A percentile compares a stretch with the other conserved stretches of the same genome.
These are phyloP conservation scores for Aethina tumida DNA, from an alignment of 1,140 invertebrate species.

Conservation along the genomic window DNA sequence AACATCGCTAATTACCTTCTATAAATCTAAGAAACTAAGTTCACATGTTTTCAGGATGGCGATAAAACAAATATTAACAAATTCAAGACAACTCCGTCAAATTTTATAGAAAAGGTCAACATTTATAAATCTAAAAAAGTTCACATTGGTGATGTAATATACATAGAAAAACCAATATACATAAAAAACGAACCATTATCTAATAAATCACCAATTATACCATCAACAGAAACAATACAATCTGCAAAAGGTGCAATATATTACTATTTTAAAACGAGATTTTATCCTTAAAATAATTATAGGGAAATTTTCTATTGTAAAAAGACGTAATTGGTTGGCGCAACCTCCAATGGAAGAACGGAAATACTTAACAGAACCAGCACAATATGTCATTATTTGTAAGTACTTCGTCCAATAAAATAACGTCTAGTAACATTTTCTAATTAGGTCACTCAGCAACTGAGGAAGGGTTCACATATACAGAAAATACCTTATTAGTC, in stretches of 20 bases:
- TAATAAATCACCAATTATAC: too few relatives aligned
- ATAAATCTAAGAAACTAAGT: too few relatives aligned
- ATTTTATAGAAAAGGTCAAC: conserved; percentile 31
- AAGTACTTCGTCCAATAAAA: conserved; percentile 8
- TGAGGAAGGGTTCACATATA: conserved; percentile 35
- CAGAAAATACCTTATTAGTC: conserved; percentile 36
- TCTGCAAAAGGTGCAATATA: too few relatives aligned
- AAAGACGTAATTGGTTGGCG: conserved; percentile 23
- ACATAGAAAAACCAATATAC: conserved; percentile 38
- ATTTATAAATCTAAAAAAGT: conserved; percentile 36
- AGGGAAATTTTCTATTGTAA: conserved; percentile 16
- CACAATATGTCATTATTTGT: conserved; percentile 29
- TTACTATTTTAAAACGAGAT: too few relatives aligned
- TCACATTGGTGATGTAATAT: conserved; percentile 37
- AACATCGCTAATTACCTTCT: too few relatives aligned
- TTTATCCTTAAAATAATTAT: too few relatives aligned
- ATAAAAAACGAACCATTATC: too few relatives aligned
- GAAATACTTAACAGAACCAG: conserved; percentile 18
- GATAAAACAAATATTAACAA: neutral
- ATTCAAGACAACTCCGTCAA: conserved; percentile 5
- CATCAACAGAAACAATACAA: too few relatives aligned
- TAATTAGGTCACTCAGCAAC: conserved; percentile 38
- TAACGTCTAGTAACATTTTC: neutral
- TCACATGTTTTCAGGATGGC: neutral
- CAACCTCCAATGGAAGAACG: conserved; percentile 16